Percentiles rank a stretch among this genome's conserved stretches.
Evolutionary conservation across 1,140 invertebrate species (phyloP).

Genomic region (Drosophila dunni): DNA sequence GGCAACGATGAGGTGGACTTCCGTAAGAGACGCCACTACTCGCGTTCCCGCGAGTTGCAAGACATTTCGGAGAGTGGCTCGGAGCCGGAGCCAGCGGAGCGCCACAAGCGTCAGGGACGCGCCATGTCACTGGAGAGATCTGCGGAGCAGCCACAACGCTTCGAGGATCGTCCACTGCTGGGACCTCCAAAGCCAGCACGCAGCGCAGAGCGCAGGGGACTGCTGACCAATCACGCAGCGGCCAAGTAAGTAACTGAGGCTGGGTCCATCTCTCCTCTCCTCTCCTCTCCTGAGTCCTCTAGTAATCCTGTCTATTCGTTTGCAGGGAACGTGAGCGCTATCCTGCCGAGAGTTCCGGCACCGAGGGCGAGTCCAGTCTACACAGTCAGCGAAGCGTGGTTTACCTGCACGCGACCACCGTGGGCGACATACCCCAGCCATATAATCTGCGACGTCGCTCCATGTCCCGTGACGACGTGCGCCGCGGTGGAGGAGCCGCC

Average conservation of each 20-base stretch:
- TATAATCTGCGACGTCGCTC: slow-evolving; percentile 77
- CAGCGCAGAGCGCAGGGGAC: slow-evolving; percentile 70
- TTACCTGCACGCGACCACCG: slow-evolving; percentile 92
- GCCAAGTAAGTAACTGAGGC: slow-evolving; percentile 47
- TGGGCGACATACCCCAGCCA: slow-evolving; percentile 84
- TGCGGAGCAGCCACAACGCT: slow-evolving; percentile 41
- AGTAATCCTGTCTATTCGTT: neutral
- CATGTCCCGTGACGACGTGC: slow-evolving; percentile 89
- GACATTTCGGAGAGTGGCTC: slow-evolving; percentile 84
- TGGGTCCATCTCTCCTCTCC: too few relatives aligned
- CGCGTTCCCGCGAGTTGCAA: slow-evolving; percentile 77
- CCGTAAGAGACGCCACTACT: slow-evolving; percentile 78
- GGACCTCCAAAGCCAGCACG: slow-evolving; percentile 81
- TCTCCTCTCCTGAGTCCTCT: too few relatives aligned
- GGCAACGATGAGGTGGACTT: slow-evolving; percentile 79
- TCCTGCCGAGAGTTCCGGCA: slow-evolving; percentile 88
- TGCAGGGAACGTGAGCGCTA: slow-evolving; percentile 82
- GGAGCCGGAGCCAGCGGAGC: slow-evolving; percentile 78
- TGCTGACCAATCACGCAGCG: slow-evolving; percentile 21
- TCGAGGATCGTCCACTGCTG: slow-evolving; percentile 58
- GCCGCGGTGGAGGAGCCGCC: slow-evolving; percentile 80
- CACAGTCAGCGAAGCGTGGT: slow-evolving; percentile 92
- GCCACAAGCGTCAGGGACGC: slow-evolving; percentile 62
- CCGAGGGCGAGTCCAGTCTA: slow-evolving; percentile 91
- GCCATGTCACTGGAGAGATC: slow-evolving; percentile 76